These are phyloP conservation scores for Maniola jurtina DNA, from an alignment of 1,140 invertebrate species.

Conservation along the genomic window DNA sequence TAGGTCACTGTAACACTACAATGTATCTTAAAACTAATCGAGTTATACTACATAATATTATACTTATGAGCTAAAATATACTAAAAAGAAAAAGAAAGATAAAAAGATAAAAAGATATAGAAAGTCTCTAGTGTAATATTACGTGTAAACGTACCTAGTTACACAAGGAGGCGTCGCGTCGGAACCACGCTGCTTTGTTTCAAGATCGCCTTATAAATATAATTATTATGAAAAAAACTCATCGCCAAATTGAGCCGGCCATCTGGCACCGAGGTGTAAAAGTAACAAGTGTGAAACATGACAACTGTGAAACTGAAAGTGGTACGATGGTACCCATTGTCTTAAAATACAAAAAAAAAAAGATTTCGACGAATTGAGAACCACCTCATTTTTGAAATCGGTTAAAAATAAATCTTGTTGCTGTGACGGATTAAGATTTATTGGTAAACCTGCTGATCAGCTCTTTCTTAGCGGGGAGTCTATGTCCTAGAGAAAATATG, in stretches of 20 bases:
- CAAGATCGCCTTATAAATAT: constrained; percentile 11
- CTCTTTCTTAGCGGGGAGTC: no score
- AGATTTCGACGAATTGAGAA: no score
- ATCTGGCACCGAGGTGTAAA: constrained; percentile 6
- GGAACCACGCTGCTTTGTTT: constrained; percentile 19
- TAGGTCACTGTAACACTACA: no score
- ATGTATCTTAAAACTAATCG: no score
- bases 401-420: background rate
- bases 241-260: background rate
- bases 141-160: no score
- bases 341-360: no score
- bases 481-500: no score
- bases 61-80: background rate
- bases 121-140: background rate
- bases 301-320: constrained; percentile 5
- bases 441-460: background rate
- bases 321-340: constrained; percentile 1
- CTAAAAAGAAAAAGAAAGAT: background rate
- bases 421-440: background rate
- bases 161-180: constrained; percentile 1
- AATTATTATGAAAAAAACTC: background rate
- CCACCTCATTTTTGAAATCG: no score
- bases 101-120: background rate
- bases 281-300: constrained; percentile 4
- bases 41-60: no score